Evolutionary conservation across 92 coral and sea anemone genomes (phyloP), one percentile per base, ranked within the genome.

Genomic region (Pocillopora grandis): DNA sequence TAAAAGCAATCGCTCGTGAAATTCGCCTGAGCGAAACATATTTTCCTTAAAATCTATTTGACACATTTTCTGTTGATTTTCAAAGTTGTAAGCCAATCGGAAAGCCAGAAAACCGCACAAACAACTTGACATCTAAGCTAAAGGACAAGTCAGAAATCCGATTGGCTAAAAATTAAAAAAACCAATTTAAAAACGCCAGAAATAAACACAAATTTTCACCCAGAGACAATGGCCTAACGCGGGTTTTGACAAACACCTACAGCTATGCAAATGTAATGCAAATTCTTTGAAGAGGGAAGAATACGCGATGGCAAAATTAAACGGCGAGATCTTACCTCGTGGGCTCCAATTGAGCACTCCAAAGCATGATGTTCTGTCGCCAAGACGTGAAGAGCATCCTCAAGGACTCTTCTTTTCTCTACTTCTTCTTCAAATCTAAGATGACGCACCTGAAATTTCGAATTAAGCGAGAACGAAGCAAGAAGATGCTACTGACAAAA

Each of bases 321-420:
- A 20, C n/a, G 65, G 48, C 58, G 66, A 27, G n/a, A 18, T 72
- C 31, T 20, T 79, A 94, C 99, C 97, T 97, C 97, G 35, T 89
- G 91, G 52, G 91, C 92, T 48, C 95, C 98, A 42, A 96, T 76
- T 12, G 99, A 92, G 36, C 95, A 90, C 84, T 95, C 98, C 21
- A 97, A 86, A 75, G 98, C 97, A 76, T 94, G 99, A 79, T 97
- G 98, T 85, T 97, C 99, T 31, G 98, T 95, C 64, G 99, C 99
- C 35, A 97, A 80, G 58, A 97, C 99, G 75, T 97, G 99, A 19
- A 97, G 95, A n/a, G 99, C 99, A 88, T 97, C 99, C 87, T 97
- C 99, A 80, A 94, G 84, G 3, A 97, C 98, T 21, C 99, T 89
- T 14, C 98, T 83, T 82, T 95, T 91, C 82, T 97, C 99, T 23